Evolutionary conservation across 2,888 invertebrate genomes (phyloP).

Genomic region (Syrista parreyssii): DNA sequence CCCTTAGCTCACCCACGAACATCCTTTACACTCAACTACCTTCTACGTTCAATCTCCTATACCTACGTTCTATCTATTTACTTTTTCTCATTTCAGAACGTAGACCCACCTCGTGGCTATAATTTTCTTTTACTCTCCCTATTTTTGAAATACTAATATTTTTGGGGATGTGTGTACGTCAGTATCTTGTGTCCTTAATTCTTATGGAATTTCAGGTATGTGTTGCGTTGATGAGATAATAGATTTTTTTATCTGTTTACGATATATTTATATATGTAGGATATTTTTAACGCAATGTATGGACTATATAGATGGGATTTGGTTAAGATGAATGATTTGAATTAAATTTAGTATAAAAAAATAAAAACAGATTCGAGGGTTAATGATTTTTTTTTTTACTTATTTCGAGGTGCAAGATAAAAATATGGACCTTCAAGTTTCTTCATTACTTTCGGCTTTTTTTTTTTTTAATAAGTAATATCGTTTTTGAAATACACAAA

Average conservation of each 20-base stretch:
- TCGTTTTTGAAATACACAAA: too few relatives aligned
- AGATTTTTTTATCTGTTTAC: too few relatives aligned
- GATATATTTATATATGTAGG: too few relatives aligned
- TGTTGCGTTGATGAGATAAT: too few relatives aligned
- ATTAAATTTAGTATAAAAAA: not conserved
- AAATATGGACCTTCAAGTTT: too few relatives aligned
- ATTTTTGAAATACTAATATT: not conserved
- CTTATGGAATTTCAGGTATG: not conserved
- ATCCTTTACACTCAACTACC: slow-evolving; percentile 22
- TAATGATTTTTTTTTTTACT: too few relatives aligned
- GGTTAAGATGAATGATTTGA: not conserved
- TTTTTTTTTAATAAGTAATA: too few relatives aligned
- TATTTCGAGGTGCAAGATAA: too few relatives aligned
- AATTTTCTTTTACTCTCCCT: not conserved
- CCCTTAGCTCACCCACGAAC: slow-evolving; percentile 1
- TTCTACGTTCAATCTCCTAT: not conserved
- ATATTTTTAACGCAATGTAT: too few relatives aligned
- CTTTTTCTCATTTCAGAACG: not conserved
- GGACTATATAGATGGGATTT: not conserved
- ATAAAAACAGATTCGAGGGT: too few relatives aligned
- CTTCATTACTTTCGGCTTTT: too few relatives aligned
- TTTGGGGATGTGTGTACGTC: not conserved
- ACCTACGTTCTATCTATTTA: not conserved
- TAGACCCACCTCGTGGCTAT: not conserved
- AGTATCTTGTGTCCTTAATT: not conserved